These are phyloP conservation scores for Parazoanthus atlanticus DNA, from an alignment of 92 coral and sea anemone genomes.

Conservation along the genomic window DNA sequence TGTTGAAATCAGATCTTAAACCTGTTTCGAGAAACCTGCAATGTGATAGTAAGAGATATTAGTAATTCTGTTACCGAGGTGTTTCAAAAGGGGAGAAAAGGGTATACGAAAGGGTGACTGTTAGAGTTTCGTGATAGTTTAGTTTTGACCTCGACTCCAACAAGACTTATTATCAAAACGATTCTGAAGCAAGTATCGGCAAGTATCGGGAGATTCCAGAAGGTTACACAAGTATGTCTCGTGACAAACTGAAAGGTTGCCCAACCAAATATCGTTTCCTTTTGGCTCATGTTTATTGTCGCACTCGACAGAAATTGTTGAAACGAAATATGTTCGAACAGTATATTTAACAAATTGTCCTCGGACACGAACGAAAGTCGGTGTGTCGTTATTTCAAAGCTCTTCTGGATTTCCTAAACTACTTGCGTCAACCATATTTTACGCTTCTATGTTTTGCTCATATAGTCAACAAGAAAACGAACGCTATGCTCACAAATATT, in stretches of 20 bases:
- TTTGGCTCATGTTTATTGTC: slow-evolving; percentile 19
- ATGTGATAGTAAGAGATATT: slow-evolving; percentile 7
- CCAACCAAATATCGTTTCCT: slow-evolving; percentile 40
- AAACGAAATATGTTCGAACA: slow-evolving; percentile 21
- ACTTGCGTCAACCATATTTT: background rate
- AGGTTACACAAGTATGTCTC: background rate
- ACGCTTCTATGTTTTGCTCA: background rate
- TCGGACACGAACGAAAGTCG: background rate
- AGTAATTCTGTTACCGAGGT: background rate
- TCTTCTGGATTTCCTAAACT: background rate
- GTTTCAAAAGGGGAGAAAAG: background rate
- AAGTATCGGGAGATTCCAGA: background rate
- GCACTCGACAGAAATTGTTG: slow-evolving; percentile 19
- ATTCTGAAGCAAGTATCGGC: background rate
- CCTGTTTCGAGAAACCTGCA: slow-evolving; percentile 97
- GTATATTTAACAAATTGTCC: background rate
- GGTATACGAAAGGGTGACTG: background rate
- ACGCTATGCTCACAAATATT: background rate
- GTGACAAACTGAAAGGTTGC: background rate
- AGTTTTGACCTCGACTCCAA: background rate
- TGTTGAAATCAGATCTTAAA: slow-evolving; percentile 95
- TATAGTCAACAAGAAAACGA: background rate
- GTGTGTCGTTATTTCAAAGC: background rate
- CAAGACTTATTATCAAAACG: background rate
- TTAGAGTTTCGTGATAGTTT: too few relatives aligned